Evolutionary conservation across 1,140 invertebrate species (phyloP), one percentile per base, ranked within the genome.

Genomic region (Diploscapter pachys): DNA sequence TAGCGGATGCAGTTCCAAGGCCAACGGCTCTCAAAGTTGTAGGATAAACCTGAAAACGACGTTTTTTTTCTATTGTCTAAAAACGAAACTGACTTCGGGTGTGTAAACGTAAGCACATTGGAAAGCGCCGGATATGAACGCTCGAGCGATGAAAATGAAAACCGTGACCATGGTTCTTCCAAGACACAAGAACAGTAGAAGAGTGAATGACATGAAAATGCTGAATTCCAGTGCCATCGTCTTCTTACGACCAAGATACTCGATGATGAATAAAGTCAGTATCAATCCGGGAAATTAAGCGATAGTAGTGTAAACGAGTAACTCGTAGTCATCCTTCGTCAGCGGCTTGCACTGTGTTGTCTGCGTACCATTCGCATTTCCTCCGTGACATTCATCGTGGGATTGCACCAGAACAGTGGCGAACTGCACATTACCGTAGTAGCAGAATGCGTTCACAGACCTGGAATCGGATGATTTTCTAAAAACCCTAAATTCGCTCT

Each of bases 101-200:
- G 94, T 96, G 81, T 97, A 96, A 11, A 96, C 93, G 84, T 97
- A 96, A 0, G 93, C 92, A 11, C 93, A 93, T 89, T 95, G 93
- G 84, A 97, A 96, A 4, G 95, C 91, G 2, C 93, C 93, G 52
- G 93, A 93, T 77, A 96, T 94, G 71, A 96, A 92, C 4, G 93
- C 94, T 82, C 95, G 89, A 0, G 93, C 93, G 76, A 95, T 85
- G 86, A 96, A 96, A 63, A 97, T 86, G 66, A 94, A 90, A 55
- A 92, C 88, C 0, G 93, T 96, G 56, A 95, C 88, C 67, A 31
- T 31, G 31, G 88, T 93, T 92, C 91, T 91, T 78, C 89, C 87
- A 50, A 91, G 89, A 81, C 90, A 92, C 65, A 93, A 90, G 74
- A 91, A 90, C 3, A 96, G 88, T 50, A 93, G 89, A 77, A 91